These are phyloP conservation scores for Nipponia nippon DNA, from an alignment of 2,113 vertebrate genomes.

Conservation along the genomic window DNA sequence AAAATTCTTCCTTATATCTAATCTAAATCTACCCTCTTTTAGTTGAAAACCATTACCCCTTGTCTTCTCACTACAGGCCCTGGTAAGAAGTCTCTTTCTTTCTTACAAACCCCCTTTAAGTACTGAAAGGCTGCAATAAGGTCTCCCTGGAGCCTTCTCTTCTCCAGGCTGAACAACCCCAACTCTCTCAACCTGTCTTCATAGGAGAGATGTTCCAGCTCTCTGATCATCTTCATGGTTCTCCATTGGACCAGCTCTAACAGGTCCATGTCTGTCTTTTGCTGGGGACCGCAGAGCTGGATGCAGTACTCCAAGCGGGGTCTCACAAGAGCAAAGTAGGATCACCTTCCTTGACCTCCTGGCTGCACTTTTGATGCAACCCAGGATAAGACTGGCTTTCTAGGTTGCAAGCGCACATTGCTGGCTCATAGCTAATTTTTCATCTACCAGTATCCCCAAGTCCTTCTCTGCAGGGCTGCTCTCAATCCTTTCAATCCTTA, in stretches of 20 bases:
- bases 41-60: background rate
- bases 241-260: accelerated
- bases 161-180: background rate
- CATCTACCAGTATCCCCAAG: background rate
- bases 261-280: background rate
- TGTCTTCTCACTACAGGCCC: background rate
- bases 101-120: background rate
- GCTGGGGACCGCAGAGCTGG: background rate
- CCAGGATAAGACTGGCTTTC: accelerated
- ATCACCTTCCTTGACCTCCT: background rate
- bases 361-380: background rate
- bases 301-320: accelerated
- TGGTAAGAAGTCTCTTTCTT: background rate
- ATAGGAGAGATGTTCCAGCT: background rate
- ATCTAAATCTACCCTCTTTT: background rate
- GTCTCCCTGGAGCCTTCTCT: accelerated
- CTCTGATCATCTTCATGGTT: accelerated
- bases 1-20: background rate
- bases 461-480: background rate
- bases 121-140: accelerated
- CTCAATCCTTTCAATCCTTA: background rate
- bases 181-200: background rate
- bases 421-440: background rate
- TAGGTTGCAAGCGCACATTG: accelerated
- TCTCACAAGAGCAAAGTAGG: background rate